A percentile compares a stretch with the other conserved stretches of the same genome.
phyloP scores from a whole-genome alignment of 2,113 vertebrate species.

The Callithrix jacchus region DNA sequence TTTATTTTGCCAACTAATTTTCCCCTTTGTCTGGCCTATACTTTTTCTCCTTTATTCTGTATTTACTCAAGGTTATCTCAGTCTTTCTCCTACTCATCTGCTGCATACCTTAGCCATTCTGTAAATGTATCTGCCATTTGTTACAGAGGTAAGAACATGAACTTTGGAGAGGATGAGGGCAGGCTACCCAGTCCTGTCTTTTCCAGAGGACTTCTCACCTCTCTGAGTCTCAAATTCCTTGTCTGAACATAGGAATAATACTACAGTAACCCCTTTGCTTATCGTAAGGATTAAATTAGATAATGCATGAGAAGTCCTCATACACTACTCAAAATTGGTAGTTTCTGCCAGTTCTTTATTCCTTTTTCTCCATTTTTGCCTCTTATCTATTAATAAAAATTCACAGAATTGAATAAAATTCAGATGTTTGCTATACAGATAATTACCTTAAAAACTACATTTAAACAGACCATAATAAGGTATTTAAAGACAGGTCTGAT shows the following conservation, averaged over 20 bases:
- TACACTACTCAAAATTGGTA: neutral
- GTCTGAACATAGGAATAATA: neutral
- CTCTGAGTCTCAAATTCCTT: neutral
- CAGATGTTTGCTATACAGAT: neutral
- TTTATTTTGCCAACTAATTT: neutral
- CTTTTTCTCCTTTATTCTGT: neutral
- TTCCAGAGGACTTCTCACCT: neutral
- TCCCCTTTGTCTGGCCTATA: neutral
- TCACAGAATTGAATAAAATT: constrained; percentile 21
- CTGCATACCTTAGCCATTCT: neutral
- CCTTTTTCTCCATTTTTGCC: neutral
- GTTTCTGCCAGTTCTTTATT: neutral
- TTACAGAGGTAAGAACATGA: neutral
- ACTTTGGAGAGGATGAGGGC: neutral
- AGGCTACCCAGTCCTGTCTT: neutral
- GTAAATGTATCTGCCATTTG: neutral
- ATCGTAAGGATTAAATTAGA: neutral
- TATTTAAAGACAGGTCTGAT: neutral
- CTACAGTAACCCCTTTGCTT: neutral
- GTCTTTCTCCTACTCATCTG: neutral
- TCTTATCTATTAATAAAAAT: neutral
- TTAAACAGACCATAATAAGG: neutral
- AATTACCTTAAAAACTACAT: neutral
- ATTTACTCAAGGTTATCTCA: neutral
- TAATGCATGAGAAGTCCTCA: neutral